These are phyloP conservation scores for Patella ulyssiponensis DNA, from an alignment of 2,888 invertebrate genomes.

Conservation along the genomic window DNA sequence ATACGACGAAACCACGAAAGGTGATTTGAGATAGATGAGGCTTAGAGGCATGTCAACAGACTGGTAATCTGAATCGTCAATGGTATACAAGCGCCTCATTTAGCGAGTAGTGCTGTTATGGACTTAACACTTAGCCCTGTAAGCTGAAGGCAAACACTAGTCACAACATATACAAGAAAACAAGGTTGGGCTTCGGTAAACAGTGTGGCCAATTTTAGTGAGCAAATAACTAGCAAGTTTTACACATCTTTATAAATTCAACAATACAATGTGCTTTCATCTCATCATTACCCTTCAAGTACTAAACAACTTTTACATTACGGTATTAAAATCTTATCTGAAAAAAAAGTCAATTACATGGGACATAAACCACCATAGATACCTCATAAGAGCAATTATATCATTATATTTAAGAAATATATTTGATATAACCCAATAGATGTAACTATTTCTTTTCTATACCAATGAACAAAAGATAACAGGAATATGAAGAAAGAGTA, in stretches of 20 bases:
- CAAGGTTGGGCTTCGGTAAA: not conserved
- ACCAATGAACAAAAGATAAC: too few species aligned
- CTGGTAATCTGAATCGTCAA: not conserved
- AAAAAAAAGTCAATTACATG: too few species aligned
- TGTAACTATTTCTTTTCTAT: too few species aligned
- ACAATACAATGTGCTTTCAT: too few species aligned
- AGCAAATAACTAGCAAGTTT: not conserved
- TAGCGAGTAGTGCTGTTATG: not conserved
- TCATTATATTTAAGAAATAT: too few species aligned
- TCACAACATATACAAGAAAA: constrained; percentile 1
- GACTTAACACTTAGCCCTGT: constrained; percentile 2
- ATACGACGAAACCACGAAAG: not conserved
- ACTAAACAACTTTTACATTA: too few species aligned
- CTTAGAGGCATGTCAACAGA: not conserved
- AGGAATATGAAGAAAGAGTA: too few species aligned
- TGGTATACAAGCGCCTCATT: constrained; percentile 7
- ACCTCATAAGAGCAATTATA: too few species aligned
- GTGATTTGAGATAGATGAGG: constrained; percentile 9
- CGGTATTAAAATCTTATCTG: too few species aligned
- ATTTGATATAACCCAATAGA: too few species aligned
- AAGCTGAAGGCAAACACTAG: not conserved
- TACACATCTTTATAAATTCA: not conserved
- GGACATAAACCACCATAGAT: too few species aligned
- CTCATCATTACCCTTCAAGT: too few species aligned
- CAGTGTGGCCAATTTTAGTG: not conserved